A percentile compares a stretch with the other conserved stretches of the same genome.
Conservation (phyloP, 2,797 vertebrate species). For the Xiphorhynchus erythropygius region DNA sequence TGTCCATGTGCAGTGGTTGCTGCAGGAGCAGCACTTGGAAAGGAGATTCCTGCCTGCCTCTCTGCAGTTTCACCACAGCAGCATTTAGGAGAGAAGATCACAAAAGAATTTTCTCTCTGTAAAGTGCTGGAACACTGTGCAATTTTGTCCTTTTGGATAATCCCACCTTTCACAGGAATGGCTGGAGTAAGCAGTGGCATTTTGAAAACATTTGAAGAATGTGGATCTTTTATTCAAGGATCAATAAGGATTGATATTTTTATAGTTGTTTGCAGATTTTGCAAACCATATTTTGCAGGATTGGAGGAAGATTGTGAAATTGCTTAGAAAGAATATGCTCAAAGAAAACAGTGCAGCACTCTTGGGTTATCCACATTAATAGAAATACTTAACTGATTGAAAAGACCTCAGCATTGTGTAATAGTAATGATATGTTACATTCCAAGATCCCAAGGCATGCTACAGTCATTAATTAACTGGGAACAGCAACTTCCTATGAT, state of each 20-base stretch:
- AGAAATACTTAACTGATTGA: slow-evolving; percentile 4
- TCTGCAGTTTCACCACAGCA: neutral
- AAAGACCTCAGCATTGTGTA: slow-evolving; percentile 8
- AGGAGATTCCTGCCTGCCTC: too few species aligned
- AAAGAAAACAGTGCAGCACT: neutral
- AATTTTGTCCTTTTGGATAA: neutral
- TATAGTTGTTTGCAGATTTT: neutral
- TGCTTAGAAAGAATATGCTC: neutral
- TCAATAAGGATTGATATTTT: neutral
- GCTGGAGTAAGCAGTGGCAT: neutral
- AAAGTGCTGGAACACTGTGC: neutral
- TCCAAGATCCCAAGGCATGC: slow-evolving; percentile 19
- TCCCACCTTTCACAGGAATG: neutral
- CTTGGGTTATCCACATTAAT: neutral
- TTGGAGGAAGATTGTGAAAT: neutral
- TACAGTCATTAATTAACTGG: slow-evolving; percentile 44
- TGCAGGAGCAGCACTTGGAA: neutral
- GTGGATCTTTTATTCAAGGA: neutral
- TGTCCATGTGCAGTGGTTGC: neutral
- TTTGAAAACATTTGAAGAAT: neutral
- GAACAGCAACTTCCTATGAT: slow-evolving; percentile 53
- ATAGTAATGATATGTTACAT: neutral
- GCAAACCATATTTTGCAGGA: neutral
- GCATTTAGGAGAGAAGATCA: neutral
- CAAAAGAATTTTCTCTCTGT: neutral